phyloP scores from a whole-genome alignment of 2,113 vertebrate genomes.

The Otus sunia region DNA sequence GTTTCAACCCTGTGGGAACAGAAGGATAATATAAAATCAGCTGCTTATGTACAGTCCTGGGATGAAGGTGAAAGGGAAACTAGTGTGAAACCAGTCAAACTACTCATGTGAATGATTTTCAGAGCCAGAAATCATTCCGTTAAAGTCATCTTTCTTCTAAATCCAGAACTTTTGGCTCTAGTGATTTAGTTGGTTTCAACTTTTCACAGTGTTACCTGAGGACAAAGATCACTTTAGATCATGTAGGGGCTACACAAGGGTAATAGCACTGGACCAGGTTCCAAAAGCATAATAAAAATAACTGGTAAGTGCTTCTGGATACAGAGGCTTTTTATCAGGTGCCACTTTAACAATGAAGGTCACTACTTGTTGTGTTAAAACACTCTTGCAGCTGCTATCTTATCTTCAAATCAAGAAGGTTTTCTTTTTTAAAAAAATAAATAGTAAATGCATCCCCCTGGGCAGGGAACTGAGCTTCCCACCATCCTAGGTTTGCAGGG shows the following conservation, averaged over 20 bases:
- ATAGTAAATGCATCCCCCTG: not conserved
- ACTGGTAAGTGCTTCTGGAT: not conserved
- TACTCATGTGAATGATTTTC: not conserved
- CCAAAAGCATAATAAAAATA: not conserved
- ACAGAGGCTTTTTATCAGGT: not conserved
- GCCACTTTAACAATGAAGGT: not conserved
- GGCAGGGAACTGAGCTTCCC: not conserved
- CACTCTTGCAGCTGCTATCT: not conserved
- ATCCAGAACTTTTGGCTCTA: not conserved
- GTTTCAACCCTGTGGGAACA: not conserved
- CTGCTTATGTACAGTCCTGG: not conserved
- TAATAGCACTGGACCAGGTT: not conserved
- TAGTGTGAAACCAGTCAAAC: not conserved
- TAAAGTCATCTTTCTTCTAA: not conserved
- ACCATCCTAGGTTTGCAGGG: not conserved
- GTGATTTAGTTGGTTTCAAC: not conserved
- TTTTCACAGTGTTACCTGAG: not conserved
- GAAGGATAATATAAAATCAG: not conserved
- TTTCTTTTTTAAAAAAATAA: not conserved
- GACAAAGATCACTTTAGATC: not conserved
- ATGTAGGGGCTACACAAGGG: not conserved
- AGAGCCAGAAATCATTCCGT: not conserved
- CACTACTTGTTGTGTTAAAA: not conserved
- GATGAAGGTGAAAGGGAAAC: not conserved
- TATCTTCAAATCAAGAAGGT: not conserved